Conservation (phyloP, 1,140 invertebrate genomes). For the Leptopilina boulardi region DNA sequence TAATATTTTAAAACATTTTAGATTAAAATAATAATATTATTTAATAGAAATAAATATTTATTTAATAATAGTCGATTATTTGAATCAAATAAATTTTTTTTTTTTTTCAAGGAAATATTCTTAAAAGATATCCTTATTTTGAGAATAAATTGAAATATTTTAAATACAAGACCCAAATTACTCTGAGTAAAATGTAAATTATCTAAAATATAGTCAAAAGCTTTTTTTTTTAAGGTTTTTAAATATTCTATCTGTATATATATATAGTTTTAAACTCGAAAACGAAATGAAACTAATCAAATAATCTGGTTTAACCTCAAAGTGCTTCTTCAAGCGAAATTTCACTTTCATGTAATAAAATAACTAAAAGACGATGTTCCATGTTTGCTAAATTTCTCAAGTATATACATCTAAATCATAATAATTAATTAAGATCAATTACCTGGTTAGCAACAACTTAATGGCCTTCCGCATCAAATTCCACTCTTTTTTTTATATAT, state of each 20-base stretch:
- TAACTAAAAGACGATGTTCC: background rate
- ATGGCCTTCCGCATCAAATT: background rate
- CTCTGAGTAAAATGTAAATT: no score
- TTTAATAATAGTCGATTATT: no score
- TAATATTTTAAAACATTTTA: no score
- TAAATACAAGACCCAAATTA: no score
- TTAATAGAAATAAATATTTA: no score
- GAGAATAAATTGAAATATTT: no score
- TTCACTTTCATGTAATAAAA: constrained; percentile 1
- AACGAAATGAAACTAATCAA: background rate
- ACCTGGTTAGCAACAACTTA: background rate
- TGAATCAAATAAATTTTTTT: no score
- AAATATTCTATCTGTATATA: background rate
- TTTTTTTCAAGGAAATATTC: no score
- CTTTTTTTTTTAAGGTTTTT: no score
- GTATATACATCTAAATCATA: constrained; percentile 1
- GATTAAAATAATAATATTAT: no score
- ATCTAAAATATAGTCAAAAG: no score
- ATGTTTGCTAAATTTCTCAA: background rate
- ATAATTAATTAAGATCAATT: background rate
- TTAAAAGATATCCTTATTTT: no score
- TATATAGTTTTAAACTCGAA: background rate
- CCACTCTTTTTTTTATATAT: background rate
- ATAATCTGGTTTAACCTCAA: background rate
- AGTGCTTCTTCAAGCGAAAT: constrained; percentile 9